phyloP scores from a whole-genome alignment of 2,797 vertebrate genomes.

The Nannoperca obscura region DNA sequence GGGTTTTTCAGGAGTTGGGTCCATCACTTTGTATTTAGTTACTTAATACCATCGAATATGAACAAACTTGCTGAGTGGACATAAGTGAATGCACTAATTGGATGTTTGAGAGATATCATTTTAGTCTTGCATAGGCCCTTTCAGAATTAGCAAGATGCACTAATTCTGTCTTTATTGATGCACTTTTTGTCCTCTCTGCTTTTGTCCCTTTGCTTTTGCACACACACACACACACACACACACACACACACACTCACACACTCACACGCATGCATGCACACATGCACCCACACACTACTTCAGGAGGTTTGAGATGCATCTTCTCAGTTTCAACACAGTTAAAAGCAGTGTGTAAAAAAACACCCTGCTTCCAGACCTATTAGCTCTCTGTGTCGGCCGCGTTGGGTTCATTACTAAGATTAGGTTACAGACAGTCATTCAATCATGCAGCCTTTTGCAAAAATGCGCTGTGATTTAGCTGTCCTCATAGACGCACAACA shows the following conservation, averaged over 20 bases:
- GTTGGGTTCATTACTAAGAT: constrained; percentile 59
- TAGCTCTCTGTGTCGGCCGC: constrained; percentile 38
- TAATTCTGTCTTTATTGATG: constrained; percentile 56
- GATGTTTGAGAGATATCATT: constrained; percentile 56
- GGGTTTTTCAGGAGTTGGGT: constrained; percentile 50
- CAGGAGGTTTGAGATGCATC: constrained; percentile 10
- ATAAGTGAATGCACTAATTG: constrained; percentile 62
- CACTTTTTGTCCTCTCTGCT: constrained; percentile 32
- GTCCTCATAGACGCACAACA: constrained; percentile 12
- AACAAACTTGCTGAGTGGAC: constrained; percentile 74
- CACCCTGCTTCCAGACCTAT: constrained; percentile 20
- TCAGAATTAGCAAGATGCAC: constrained; percentile 42
- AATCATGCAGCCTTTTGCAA: constrained; percentile 55
- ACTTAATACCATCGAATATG: constrained; percentile 61
- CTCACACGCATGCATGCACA: background rate
- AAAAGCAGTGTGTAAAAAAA: constrained; percentile 20
- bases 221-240: constrained; percentile 6
- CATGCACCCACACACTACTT: constrained; percentile 3
- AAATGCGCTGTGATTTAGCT: constrained; percentile 34
- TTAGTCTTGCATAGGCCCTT: constrained; percentile 48
- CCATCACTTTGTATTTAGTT: constrained; percentile 64
- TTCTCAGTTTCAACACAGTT: constrained; percentile 27
- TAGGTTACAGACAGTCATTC: constrained; percentile 61
- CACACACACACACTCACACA: background rate
- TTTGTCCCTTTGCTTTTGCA: background rate